Base-by-base conservation (phyloP, 2,888 invertebrate species). In the Tinea semifulvella region DNA sequence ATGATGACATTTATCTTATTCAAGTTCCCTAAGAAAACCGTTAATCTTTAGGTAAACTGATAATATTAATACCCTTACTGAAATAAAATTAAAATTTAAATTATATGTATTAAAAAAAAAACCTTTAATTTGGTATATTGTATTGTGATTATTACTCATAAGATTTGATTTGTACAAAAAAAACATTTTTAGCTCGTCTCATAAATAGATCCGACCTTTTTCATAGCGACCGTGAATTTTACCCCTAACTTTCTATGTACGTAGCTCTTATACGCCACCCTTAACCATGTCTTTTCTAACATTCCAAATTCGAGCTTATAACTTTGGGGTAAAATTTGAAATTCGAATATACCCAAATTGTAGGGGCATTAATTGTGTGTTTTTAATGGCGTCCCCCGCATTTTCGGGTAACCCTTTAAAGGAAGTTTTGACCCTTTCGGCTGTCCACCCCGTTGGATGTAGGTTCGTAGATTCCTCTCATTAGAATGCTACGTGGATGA, bases 301-400 rank as follows among this genome's bases (percentile, higher is more conserved):
- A 46, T n/a, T 6, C 36, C 42, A 54, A 56, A 53, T 51, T 48
- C 47, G 38, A 50, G 51, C 55, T 53, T 59, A 68, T 59, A 8
- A 0, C 0, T 4, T 2, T 0, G 0, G 0, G 1, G 6, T 60
- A 67, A 50, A 56, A 63, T 52, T 40, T 27, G 53, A 49, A 52
- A 50, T 71, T 7, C 16, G 7, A 13, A 31, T 13, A 14, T 18
- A 52, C 50, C 71, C 8, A 62, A 63, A 60, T 67, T 74, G 69
- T 71, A 69, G 63, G 60, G 57, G 70, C 75, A 75, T 74, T 79
- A 79, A 80, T 80, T 79, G 77, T 75, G 68, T 65, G 61, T 61
- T 60, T 58, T 58, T 45, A 48, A 43, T 31, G 27, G 27, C 60
- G 61, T 60, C 65, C 70, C 74, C 69, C 60, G 68, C 18, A 36